Evolutionary conservation across 2,888 invertebrate genomes (phyloP), one percentile per base, ranked within the genome.

Genomic region (Thereva unica): DNA sequence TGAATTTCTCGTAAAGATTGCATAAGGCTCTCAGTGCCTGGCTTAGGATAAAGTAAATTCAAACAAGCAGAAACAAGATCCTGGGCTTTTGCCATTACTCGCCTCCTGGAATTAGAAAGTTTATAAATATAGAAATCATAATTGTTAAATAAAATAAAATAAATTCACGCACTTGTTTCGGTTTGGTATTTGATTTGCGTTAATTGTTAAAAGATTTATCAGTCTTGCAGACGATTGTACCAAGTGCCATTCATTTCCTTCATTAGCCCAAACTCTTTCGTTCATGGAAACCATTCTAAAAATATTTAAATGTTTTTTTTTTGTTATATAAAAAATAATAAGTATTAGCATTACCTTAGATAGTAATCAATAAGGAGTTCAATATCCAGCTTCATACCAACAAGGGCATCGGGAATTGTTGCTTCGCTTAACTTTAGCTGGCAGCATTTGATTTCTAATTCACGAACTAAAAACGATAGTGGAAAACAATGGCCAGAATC

Each of bases 401-500:
- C 82, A 74, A 96, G 84, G 3, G 89, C 86, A 73, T 85, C 85
- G 70, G 92, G 91, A 64, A 95, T 91, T 82, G 92, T 87, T 64
- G 86, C 85, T 74, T 89, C 86, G 47, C 88, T 86, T 0, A 90
- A 86, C 75, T 85, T 85, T 55, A 92, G 78, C 75, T 88, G 87
- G 72, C 92, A 92, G 70, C 89, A 88, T 76, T 89, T 85, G 72
- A 90, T 85, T 83, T 93, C 93, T 74, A 93, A 78, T 77, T 91
- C 89, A 68, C 88, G 87, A 4, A 92, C 86, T n/a, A 93, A 84
- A 76, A 89, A 92, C 75, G 87, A 92, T 90, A 93, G 82, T 2
- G 96, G 96, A 76, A 97, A 95, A 78, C 94, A 96, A 73, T 91
- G 89, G 10, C 91, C 90, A 0, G 93, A 90, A 70, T 88, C 86